Percentiles rank a stretch among this genome's conserved stretches.
Conservation (phyloP, 2,888 invertebrate species). For the Ornithoptera alexandrae region DNA sequence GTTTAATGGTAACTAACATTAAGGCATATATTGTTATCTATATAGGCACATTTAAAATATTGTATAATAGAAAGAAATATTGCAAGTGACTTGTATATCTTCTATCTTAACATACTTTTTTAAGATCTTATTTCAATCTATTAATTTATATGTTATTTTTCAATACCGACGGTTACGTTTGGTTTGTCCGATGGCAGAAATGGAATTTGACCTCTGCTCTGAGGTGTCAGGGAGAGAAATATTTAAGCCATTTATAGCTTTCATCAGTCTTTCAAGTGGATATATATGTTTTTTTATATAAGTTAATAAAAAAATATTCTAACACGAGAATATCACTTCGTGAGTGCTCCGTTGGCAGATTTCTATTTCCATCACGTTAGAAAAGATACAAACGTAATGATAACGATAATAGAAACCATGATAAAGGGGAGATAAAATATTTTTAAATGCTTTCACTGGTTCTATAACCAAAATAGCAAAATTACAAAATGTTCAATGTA, state of each 20-base stretch:
- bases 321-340: background rate
- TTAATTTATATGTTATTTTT: background rate
- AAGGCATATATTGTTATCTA: background rate
- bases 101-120: background rate
- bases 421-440: background rate
- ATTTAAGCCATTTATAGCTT: background rate
- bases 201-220: conserved; percentile 1
- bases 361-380: background rate
- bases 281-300: background rate
- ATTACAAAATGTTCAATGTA: background rate
- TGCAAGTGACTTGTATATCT: background rate
- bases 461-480: background rate
- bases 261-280: background rate
- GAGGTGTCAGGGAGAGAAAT: background rate
- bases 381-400: background rate
- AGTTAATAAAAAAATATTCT: background rate
- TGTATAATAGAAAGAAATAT: background rate
- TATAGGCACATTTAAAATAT: background rate
- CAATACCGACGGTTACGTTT: background rate
- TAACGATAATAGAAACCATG: background rate
- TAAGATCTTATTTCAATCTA: background rate
- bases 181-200: background rate
- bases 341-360: background rate
- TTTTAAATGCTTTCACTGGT: too few species aligned
- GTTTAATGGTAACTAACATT: background rate